phyloP scores from a whole-genome alignment of 2,113 vertebrate species.

The Eolophus roseicapilla region DNA sequence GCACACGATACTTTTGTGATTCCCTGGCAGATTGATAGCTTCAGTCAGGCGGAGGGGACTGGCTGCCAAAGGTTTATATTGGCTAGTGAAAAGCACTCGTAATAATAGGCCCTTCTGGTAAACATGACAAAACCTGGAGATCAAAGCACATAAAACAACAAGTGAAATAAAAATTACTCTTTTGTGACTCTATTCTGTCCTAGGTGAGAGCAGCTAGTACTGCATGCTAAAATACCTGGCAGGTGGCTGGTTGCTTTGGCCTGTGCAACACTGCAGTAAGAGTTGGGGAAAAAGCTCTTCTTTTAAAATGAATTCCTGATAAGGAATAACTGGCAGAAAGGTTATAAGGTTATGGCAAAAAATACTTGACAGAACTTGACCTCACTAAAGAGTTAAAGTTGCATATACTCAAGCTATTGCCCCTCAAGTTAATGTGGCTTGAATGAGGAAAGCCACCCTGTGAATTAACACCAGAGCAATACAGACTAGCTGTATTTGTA shows the following conservation, averaged over 20 bases:
- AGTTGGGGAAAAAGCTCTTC: background rate
- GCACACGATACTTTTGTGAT: background rate
- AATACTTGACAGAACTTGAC: background rate
- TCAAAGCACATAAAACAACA: slow-evolving; percentile 13
- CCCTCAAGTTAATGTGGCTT: background rate
- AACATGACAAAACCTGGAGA: slow-evolving; percentile 22
- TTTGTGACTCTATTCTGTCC: background rate
- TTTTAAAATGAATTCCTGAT: background rate
- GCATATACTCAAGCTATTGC: background rate
- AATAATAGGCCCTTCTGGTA: slow-evolving; percentile 28
- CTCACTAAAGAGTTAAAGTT: background rate
- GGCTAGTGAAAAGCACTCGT: background rate
- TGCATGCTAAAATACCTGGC: background rate
- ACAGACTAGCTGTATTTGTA: background rate
- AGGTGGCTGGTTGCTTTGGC: background rate
- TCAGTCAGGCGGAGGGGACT: background rate
- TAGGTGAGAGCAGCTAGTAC: background rate
- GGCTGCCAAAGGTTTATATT: slow-evolving; percentile 29
- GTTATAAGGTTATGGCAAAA: background rate
- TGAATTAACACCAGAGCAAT: background rate
- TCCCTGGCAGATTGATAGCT: slow-evolving; percentile 45
- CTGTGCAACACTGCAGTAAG: background rate
- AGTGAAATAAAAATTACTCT: background rate
- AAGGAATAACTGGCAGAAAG: background rate
- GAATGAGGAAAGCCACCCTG: background rate